Percentiles rank a stretch among this genome's conserved stretches.
Evolutionary conservation across 2,797 vertebrate genomes (phyloP).

Genomic region (Pantherophis alleghaniensis): DNA sequence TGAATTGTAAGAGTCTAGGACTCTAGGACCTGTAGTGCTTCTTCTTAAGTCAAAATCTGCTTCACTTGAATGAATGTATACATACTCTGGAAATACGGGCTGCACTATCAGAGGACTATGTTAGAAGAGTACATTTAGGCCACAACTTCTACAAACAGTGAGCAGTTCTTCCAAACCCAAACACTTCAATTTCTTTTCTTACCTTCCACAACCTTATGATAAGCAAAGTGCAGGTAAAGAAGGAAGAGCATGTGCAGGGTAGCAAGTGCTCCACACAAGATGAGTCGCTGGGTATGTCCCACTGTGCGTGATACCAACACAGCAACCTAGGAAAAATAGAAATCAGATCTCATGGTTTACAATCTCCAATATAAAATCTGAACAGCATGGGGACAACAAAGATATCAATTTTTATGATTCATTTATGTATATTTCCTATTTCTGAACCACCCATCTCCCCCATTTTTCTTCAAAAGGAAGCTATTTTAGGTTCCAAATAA

Average conservation of each 20-base stretch:
- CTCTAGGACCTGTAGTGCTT: not conserved
- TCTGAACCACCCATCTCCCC: not conserved
- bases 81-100: not conserved
- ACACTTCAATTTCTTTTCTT: conserved; percentile 37
- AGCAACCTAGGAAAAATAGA: conserved; percentile 76
- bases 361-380: not conserved
- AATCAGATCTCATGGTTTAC: not conserved
- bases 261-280: conserved; percentile 86
- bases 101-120: not conserved
- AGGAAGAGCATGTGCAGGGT: conserved; percentile 95
- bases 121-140: not conserved
- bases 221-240: conserved; percentile 95
- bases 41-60: not conserved
- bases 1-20: not conserved
- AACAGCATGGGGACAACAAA: not conserved
- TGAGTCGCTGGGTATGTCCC: conserved; percentile 89
- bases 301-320: conserved; percentile 91
- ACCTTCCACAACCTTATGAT: conserved; percentile 98
- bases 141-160: not conserved
- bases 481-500: not conserved
- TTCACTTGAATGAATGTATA: not conserved
- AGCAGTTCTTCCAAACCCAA: not conserved
- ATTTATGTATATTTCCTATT: not conserved
- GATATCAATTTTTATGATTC: not conserved
- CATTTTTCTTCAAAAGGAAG: not conserved